Evolutionary conservation across 2,888 invertebrate species (phyloP), one percentile per base, ranked within the genome.

Genomic region (Tupiocoris notatus): DNA sequence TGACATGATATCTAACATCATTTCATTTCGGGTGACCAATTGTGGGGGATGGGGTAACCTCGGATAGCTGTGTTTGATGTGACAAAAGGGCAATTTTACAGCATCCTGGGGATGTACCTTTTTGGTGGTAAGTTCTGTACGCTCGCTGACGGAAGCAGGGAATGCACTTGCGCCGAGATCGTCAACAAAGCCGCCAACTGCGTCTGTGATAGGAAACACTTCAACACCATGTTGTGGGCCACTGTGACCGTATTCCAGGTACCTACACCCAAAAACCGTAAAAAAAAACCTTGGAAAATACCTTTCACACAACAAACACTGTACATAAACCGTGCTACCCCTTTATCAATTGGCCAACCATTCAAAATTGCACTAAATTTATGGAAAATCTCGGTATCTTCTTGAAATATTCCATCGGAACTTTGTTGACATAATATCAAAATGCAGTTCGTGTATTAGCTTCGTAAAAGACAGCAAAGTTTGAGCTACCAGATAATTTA

Each of bases 71-170:
- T 59, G 18, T 59, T 17, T 59, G 18, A 20, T 70, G 24, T 58
- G 57, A 59, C 70, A 24, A 74, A 64, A 73, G 76, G 74, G 75
- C 66, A 71, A 76, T 76, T 77, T 82, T 81, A 87, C 93, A 97
- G 97, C 92, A 95, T 96, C 88, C 93, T 97, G 90, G 97, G 97
- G 89, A 97, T 96, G 96, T 95, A 95, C 90, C 93, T 97, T 88
- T 97, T 97, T 90, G 96, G 96, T 88, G 96, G 96, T 92, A 96
- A 96, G 92, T 96, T 97, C 94, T 96, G 96, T 94, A 95, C 94
- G 91, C 93, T 91, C 90, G 89, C 91, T 88, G 94, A 95, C 88
- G 92, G 92, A 85, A 90, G 86, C 82, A 86, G 92, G 85, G 93
- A 93, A 87, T 98, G 98, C 88, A 92, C 92, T 86, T 97, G 96